Base-by-base conservation (phyloP, 2,797 vertebrate species). In the Pteronotus mesoamericanus region DNA sequence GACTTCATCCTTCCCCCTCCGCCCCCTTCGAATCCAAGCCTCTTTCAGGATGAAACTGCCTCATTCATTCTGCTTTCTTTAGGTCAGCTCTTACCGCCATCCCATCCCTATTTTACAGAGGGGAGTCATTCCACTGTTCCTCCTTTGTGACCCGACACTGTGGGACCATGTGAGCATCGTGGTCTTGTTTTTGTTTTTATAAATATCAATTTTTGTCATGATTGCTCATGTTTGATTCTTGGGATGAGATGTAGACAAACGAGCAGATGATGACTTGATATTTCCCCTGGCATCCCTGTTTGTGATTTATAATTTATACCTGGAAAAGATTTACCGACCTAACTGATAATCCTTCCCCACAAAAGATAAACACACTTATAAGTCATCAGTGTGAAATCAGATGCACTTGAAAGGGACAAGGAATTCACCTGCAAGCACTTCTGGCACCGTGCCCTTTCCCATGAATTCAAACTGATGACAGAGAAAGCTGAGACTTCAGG, bases 401-500 rank as follows among this genome's bases (percentile, higher is more conserved):
- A 97, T 96, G 97, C 96, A 96, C 96, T 97, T 96, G 97, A 97
- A 98, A 96, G 97, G 96, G 97, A 97, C 96, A 85, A 97, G 94
- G 97, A 98, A 98, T 98, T 98, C 97, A 98, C 98, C 98, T 98
- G 98, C 98, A 89, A 98, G 98, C 98, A 95, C 95, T 98, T 98
- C 89, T 98, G 98, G 98, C 98, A 97, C 82, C 83, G 89, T 51
- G 83, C 96, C 97, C 95, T 97, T 98, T 98, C 98, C 98, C 98
- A 98, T 97, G 98, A 97, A 98, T 98, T 95, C 95, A 94, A 42
- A 88, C 86, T 97, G 97, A 96, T 95, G 98, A 96, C 94, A 97
- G 98, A 98, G 96, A 97, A 98, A 91, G 97, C 94, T 74, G 92
- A 96, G 96, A 96, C 97, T 98, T 97, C 61, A 68, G 18, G 29